Evolutionary conservation across 2,888 invertebrate genomes (phyloP).

Genomic region (Agonopterix arenella): DNA sequence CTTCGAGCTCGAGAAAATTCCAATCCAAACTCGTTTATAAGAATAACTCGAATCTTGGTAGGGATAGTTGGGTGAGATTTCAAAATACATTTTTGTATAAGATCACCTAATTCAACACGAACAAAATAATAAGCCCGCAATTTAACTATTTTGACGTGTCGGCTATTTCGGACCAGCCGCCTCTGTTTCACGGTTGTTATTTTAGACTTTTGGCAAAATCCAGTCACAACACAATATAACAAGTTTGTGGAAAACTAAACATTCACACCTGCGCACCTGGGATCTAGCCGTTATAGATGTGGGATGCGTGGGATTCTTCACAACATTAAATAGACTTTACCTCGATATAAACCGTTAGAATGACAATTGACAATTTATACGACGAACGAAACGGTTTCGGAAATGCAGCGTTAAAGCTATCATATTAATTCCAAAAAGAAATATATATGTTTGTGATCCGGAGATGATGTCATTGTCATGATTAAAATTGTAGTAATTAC

Average conservation of each 20-base stretch:
- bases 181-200: no score
- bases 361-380: constrained; percentile 11
- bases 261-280: constrained; percentile 23
- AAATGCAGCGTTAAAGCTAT: background rate
- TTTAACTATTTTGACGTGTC: no score
- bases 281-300: constrained; percentile 25
- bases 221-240: background rate
- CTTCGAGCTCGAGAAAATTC: no score
- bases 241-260: constrained; percentile 18
- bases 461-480: constrained; percentile 55
- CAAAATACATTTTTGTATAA: no score
- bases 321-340: background rate
- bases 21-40: no score
- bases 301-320: constrained; percentile 33
- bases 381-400: background rate
- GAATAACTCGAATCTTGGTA: no score
- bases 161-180: no score
- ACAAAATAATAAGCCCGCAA: no score
- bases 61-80: no score
- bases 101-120: no score
- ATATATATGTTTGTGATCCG: background rate
- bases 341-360: constrained; percentile 12
- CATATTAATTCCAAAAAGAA: background rate
- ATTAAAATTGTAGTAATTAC: constrained; percentile 41
- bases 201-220: no score